Base-by-base conservation (phyloP, 2,797 vertebrate species). In the Poeciliopsis presidionis region DNA sequence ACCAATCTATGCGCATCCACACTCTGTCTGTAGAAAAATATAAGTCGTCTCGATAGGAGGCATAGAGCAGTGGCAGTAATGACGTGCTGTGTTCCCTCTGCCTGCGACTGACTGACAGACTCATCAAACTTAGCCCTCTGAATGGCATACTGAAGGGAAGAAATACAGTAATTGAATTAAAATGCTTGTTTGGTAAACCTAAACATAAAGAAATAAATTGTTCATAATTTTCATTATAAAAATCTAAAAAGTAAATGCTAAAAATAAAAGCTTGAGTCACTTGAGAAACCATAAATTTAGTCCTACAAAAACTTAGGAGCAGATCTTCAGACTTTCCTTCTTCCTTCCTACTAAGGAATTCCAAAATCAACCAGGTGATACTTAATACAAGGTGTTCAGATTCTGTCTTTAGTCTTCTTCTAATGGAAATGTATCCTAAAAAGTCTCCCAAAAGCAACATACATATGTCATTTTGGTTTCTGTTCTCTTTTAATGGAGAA, bases 21-120 rank as follows among this genome's bases (percentile, higher is more conserved):
- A 79, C 92, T 97, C 85, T 97, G 97, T 91, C 95, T 96, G 90
- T 99, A 99, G 92, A 99, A 99, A 95, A 99, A 99, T 85, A 99
- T 96, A 76, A 99, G 96, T 80, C 96, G 97, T 85, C 98, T 97
- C 83, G 97, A 97, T 79, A 99, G 80, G 1, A 98, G 96, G 83
- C 96, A 96, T 78, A 99, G 96, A 83, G 90, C 92, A 30, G 94
- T 85, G 79, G 95, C 95, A 7, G 94, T 96, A 75, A 95, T 85
- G 46, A 93, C 72, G 12, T 91, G 90, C 79, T 96, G 94, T 5
- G 91, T 39, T 81, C 95, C 96, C 3, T 94, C 94, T 16, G 95
- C 87, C 81, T 97, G 96, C 3, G 95, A 93, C 80, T 95, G 94
- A 90, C 91, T 93, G 76, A 95, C 96, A 72, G 91, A 96, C 76